Conservation (phyloP, 1,140 invertebrate species). For the Portunus trituberculatus region DNA sequence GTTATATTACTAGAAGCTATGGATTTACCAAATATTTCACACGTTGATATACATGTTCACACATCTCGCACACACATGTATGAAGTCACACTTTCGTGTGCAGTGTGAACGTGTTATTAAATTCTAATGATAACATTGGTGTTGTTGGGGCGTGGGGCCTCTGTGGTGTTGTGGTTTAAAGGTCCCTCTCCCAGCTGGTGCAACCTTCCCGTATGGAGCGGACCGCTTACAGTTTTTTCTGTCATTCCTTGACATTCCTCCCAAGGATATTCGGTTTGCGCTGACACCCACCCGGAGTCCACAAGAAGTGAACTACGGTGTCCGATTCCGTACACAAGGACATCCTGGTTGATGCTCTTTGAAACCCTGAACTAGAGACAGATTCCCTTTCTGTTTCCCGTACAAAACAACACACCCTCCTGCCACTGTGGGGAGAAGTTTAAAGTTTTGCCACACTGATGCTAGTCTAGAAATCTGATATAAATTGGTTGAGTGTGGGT, state of each 20-base stretch:
- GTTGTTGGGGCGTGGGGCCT: neutral
- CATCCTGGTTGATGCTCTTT: neutral
- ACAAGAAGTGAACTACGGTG: slow-evolving; percentile 59
- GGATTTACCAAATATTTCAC: neutral
- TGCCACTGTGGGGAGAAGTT: neutral
- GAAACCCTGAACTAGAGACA: neutral
- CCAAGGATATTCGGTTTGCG: slow-evolving; percentile 73
- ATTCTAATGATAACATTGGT: neutral
- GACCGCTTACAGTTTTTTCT: slow-evolving; percentile 65
- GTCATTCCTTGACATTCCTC: slow-evolving; percentile 75
- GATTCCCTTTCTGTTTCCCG: neutral
- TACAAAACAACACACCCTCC: neutral
- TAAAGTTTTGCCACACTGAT: neutral
- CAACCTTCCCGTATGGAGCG: slow-evolving; percentile 55
- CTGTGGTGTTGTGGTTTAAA: slow-evolving; percentile 9
- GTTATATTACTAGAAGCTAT: too few species aligned
- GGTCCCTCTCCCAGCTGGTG: slow-evolving; percentile 47
- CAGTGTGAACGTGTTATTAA: neutral
- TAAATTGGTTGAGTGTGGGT: slow-evolving; percentile 36
- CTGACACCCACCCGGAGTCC: slow-evolving; percentile 61
- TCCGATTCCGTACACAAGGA: slow-evolving; percentile 57
- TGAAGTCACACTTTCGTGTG: neutral
- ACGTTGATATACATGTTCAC: neutral
- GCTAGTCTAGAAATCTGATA: neutral
- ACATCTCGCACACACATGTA: neutral